Base-by-base conservation (phyloP, 1,140 invertebrate genomes). In the Heliconius hermathena region DNA sequence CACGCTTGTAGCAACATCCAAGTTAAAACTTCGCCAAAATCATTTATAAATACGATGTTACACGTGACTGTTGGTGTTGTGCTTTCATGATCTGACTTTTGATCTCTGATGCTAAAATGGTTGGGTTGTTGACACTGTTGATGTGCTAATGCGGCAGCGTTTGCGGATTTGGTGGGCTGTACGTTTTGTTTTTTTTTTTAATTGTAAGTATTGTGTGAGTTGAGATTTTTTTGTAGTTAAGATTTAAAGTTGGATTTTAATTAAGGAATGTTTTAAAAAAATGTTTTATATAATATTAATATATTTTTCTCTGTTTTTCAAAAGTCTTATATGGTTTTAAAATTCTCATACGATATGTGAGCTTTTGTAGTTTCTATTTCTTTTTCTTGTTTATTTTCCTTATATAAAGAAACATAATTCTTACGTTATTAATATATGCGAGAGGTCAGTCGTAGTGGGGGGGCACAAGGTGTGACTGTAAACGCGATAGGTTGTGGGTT, bases 131-230 rank as follows among this genome's bases (percentile, higher is more conserved):
- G 60, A 66, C 60, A 66, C 38, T 79, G 33, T 33, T 33, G 72
- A 79, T 79, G 78, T 79, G 75, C 76, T 79, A 76, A 79, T 79
- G 78, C 78, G 78, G 26, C 26, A 66, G 5, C 22, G 8, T 13
- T 66, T 66, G 26, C 60, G 60, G 26, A 66, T 66, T 66, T 66
- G 60, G 60, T 66, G 13, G 60, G 11, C 22, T 26, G 60, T 66
- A 3, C 2, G 20, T 57, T n/a, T 57, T 22, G 54, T 29, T 4
- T 57, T 57, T 22, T 57, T 54, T 54, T 54, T 54, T 20, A 26
- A 66, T 29, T 66, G 60, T 66, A 26, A 66, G 60, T 66, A 66
- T 66, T 13, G 26, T 66, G 8, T 66, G 3, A 26, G 4, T 33
- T 33, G 5, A 33, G 33, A 33, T 33, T 33, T 22, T 22, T 66